phyloP scores from a whole-genome alignment of 2,888 invertebrate species.

The Epirrita christyi region DNA sequence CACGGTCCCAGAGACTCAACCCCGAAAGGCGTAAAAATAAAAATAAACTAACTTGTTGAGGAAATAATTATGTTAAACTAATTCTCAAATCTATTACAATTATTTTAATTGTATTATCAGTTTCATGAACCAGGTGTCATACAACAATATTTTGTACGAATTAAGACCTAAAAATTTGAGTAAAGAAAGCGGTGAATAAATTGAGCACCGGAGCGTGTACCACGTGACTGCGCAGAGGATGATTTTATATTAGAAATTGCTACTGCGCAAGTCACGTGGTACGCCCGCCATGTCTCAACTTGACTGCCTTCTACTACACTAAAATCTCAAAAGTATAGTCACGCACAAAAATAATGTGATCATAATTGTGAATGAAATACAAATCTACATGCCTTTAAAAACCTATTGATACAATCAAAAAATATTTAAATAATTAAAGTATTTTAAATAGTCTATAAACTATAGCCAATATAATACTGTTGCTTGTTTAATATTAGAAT shows the following conservation, averaged over 20 bases:
- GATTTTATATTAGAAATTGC: too few relatives aligned
- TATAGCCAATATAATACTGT: slow-evolving; percentile 56
- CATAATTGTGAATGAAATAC: slow-evolving; percentile 45
- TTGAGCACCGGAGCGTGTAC: too few relatives aligned
- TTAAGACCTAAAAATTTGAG: slow-evolving; percentile 6
- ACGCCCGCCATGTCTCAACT: too few relatives aligned
- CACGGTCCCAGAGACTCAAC: too few relatives aligned
- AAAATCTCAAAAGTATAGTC: slow-evolving; percentile 46
- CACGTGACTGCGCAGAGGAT: too few relatives aligned
- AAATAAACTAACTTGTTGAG: too few relatives aligned
- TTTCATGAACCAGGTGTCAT: slow-evolving; percentile 10
- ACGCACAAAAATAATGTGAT: slow-evolving; percentile 76
- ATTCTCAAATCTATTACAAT: too few relatives aligned
- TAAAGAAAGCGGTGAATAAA: too few relatives aligned
- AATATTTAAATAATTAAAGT: slow-evolving; percentile 47
- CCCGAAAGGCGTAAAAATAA: too few relatives aligned
- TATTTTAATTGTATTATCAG: neutral
- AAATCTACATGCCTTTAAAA: slow-evolving; percentile 58
- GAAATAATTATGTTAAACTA: too few relatives aligned
- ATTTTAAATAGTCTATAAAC: slow-evolving; percentile 53
- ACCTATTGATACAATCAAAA: slow-evolving; percentile 36
- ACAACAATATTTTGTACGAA: neutral
- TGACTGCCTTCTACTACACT: too few relatives aligned
- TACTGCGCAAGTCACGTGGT: too few relatives aligned
- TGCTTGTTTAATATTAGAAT: slow-evolving; percentile 71